phyloP scores from a whole-genome alignment of 2,797 vertebrate species.

The Ceryle rudis region DNA sequence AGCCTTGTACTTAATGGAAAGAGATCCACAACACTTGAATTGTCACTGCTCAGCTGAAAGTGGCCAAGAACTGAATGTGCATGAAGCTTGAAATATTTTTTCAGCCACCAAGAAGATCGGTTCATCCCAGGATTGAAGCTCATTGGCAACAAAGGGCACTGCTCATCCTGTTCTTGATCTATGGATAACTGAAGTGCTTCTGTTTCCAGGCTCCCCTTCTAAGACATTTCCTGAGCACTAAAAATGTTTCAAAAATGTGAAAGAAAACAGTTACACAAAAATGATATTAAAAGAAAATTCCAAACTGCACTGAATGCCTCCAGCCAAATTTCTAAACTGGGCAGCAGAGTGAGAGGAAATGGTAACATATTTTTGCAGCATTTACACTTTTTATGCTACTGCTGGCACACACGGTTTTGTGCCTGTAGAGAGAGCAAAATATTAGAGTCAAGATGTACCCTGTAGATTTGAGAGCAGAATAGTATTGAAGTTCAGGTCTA shows the following conservation, averaged over 20 bases:
- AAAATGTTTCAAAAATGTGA: conserved; percentile 62
- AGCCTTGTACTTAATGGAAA: conserved; percentile 20
- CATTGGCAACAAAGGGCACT: not conserved
- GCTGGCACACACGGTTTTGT: conserved; percentile 52
- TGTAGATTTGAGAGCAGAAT: conserved; percentile 37
- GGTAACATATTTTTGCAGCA: conserved; percentile 73
- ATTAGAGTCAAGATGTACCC: conserved; percentile 48
- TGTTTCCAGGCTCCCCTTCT: conserved; percentile 47
- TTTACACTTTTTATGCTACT: conserved; percentile 74
- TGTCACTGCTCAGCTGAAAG: conserved; percentile 13
- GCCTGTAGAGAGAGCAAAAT: conserved; percentile 55
- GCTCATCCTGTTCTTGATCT: conserved; percentile 6
- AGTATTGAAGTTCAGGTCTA: not conserved
- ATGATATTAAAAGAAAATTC: conserved; percentile 68
- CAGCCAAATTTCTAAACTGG: conserved; percentile 68
- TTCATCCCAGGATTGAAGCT: not conserved
- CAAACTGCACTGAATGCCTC: conserved; percentile 53
- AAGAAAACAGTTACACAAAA: conserved; percentile 71
- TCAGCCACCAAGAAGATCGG: not conserved
- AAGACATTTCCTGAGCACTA: conserved; percentile 58
- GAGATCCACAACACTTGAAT: not conserved
- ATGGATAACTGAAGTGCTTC: conserved; percentile 24
- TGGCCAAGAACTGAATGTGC: conserved; percentile 18
- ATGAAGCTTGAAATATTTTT: not conserved
- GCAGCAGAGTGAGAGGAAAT: conserved; percentile 66